Conservation (phyloP, 2,888 invertebrate species). For the Sphecodes monilicornis region DNA sequence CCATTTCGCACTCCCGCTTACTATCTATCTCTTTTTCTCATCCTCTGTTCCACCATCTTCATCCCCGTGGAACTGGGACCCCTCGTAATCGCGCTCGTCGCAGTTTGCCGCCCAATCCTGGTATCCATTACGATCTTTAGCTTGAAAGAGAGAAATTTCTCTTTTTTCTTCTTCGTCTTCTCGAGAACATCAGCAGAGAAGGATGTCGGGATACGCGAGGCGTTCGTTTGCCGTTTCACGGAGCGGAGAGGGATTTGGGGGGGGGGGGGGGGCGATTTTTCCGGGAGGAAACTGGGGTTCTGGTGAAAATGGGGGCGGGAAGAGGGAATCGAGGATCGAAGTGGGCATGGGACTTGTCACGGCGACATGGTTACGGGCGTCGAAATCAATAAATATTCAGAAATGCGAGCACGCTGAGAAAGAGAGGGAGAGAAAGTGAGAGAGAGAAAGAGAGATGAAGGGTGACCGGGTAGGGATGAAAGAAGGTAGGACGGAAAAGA, state of each 20-base stretch:
- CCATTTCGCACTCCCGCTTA: constrained; percentile 50
- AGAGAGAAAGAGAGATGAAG: neutral
- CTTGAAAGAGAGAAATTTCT: constrained; percentile 50
- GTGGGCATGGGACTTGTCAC: constrained; percentile 23
- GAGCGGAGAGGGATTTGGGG: too few relatives aligned
- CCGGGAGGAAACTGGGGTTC: neutral
- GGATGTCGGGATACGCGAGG: neutral
- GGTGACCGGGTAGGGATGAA: neutral
- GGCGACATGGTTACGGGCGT: constrained; percentile 40
- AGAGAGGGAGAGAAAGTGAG: neutral
- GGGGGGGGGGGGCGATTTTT: neutral
- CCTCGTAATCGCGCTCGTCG: constrained; percentile 64
- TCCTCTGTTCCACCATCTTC: constrained; percentile 65
- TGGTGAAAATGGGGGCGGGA: too few relatives aligned
- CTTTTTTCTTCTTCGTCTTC: neutral
- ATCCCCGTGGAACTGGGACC: constrained; percentile 59
- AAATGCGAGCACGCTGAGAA: constrained; percentile 28
- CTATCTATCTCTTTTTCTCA: constrained; percentile 46
- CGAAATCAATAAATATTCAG: constrained; percentile 55
- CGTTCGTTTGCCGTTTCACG: constrained; percentile 7
- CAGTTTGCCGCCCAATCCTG: constrained; percentile 66
- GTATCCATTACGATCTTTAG: constrained; percentile 58
- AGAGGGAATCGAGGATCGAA: constrained; percentile 7
- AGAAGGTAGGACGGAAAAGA: neutral
- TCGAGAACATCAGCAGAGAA: neutral